A percentile compares a stretch with the other conserved stretches of the same genome.
phyloP scores from a whole-genome alignment of 2,888 invertebrate species.

The Pseudanteris insignis region DNA sequence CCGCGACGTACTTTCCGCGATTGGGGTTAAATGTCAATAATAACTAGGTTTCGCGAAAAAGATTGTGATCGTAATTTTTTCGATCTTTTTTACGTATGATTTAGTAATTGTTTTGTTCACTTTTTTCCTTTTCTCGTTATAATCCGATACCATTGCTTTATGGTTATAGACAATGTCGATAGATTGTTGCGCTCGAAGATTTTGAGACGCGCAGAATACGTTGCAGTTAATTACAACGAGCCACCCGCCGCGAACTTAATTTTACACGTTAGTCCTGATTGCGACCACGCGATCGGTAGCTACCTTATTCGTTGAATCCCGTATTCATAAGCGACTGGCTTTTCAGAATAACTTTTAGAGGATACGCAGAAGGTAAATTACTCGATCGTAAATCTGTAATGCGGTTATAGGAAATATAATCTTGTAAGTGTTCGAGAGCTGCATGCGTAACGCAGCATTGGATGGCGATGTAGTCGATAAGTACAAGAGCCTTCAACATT shows the following conservation, averaged over 20 bases:
- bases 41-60: conserved; percentile 11
- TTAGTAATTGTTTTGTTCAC: too few relatives aligned
- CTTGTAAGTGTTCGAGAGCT: conserved; percentile 46
- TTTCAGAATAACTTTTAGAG: conserved; percentile 38
- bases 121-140: too few relatives aligned
- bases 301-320: conserved; percentile 43
- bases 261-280: conserved; percentile 43
- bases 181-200: neutral
- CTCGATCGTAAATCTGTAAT: conserved; percentile 50
- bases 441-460: conserved; percentile 49
- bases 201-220: conserved; percentile 10
- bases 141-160: conserved; percentile 2
- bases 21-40: conserved; percentile 29
- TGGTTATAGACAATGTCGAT: conserved; percentile 4
- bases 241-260: conserved; percentile 44
- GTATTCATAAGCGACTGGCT: conserved; percentile 42
- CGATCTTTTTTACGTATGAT: too few relatives aligned
- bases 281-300: conserved; percentile 42
- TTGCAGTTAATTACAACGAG: conserved; percentile 31
- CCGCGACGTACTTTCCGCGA: conserved; percentile 12
- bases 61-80: too few relatives aligned
- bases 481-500: conserved; percentile 39
- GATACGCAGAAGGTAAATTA: conserved; percentile 39
- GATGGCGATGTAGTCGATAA: conserved; percentile 40
- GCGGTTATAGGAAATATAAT: conserved; percentile 54